Evolutionary conservation across 2,113 vertebrate species (phyloP).

Genomic region (Anser brachyrhynchus): DNA sequence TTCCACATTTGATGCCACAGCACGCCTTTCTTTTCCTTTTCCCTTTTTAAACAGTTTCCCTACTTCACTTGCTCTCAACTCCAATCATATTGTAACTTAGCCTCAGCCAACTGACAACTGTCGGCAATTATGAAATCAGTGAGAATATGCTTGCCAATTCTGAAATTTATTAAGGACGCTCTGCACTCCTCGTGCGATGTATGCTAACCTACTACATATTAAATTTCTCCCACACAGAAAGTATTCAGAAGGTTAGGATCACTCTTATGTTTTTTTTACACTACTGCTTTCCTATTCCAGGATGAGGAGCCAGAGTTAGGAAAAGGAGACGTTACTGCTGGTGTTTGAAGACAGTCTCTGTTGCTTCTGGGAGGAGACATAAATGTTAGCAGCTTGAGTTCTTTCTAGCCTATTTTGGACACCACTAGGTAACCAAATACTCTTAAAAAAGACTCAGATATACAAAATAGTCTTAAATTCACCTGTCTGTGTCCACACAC

Average conservation of each 20-base stretch:
- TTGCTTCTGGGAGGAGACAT: neutral
- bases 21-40: constrained; percentile 2
- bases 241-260: neutral
- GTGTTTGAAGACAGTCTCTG: neutral
- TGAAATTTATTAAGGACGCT: constrained; percentile 17
- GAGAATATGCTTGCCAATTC: constrained; percentile 36
- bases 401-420: neutral
- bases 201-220: neutral
- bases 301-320: neutral
- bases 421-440: neutral
- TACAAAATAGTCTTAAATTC: neutral
- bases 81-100: neutral
- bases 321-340: neutral
- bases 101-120: constrained; percentile 47
- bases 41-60: constrained; percentile 15
- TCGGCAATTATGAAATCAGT: constrained; percentile 44
- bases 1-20: neutral
- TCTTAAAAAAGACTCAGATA: neutral
- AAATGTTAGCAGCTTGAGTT: neutral
- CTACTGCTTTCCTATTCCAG: neutral
- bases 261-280: neutral
- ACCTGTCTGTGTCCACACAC: neutral
- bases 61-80: neutral
- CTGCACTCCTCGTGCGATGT: neutral
- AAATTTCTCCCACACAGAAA: constrained; percentile 3